phyloP scores from a whole-genome alignment of 2,888 invertebrate genomes.

The Galerucella pusilla region DNA sequence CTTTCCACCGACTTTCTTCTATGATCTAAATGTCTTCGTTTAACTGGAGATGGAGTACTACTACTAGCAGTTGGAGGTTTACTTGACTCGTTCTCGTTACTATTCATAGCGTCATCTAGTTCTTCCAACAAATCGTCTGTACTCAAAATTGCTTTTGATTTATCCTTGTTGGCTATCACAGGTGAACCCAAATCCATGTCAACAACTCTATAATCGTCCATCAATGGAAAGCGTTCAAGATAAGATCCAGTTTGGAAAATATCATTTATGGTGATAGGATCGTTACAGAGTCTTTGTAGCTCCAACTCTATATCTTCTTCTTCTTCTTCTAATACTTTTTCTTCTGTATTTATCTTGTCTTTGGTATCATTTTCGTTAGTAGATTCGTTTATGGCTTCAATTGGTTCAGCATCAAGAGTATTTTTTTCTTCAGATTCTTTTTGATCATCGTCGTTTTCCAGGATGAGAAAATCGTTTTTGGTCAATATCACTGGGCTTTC shows the following conservation, averaged over 20 bases:
- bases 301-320: neutral
- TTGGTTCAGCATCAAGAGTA: neutral
- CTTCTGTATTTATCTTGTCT: too few relatives aligned
- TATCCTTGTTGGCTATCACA: neutral
- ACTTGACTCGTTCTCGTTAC: neutral
- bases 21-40: too few relatives aligned
- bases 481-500: neutral
- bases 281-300: neutral
- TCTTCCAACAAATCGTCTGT: neutral
- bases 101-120: neutral
- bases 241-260: neutral
- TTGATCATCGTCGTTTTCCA: too few relatives aligned
- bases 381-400: neutral
- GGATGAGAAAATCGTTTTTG: neutral
- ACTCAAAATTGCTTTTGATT: neutral
- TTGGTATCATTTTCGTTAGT: too few relatives aligned
- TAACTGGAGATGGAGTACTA: too few relatives aligned
- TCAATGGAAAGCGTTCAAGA: neutral
- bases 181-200: slow-evolving; percentile 25
- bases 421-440: neutral
- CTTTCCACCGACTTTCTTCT: too few relatives aligned
- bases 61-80: neutral
- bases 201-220: slow-evolving; percentile 22
- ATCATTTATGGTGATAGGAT: neutral
- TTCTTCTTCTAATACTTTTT: too few relatives aligned